Evolutionary conservation across 2,113 vertebrate species (phyloP).

Genomic region (Boleophthalmus pectinirostris): DNA sequence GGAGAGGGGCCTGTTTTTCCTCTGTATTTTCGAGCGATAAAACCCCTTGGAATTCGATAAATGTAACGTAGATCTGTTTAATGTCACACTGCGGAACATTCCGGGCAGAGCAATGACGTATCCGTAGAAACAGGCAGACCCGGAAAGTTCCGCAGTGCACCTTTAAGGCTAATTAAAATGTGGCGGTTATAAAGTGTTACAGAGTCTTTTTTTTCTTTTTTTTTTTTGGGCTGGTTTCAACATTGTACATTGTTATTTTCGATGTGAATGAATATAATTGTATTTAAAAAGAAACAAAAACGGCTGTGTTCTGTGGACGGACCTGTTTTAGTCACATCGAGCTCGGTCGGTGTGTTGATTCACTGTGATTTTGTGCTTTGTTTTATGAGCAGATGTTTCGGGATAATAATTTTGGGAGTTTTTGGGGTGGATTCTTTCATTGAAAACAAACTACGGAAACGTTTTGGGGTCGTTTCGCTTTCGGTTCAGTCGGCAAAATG

Average conservation of each 20-base stretch:
- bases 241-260: conserved; percentile 61
- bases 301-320: conserved; percentile 58
- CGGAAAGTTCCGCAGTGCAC: too few species aligned
- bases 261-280: conserved; percentile 64
- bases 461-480: conserved; percentile 54
- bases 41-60: too few species aligned
- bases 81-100: too few species aligned
- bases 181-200: too few species aligned
- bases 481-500: conserved; percentile 51
- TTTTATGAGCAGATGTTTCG: conserved; percentile 55
- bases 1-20: too few species aligned
- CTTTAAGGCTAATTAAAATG: too few species aligned
- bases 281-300: conserved; percentile 70
- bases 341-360: conserved; percentile 69
- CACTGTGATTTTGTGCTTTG: conserved; percentile 71
- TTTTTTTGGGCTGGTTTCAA: conserved; percentile 50
- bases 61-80: too few species aligned
- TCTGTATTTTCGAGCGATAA: too few species aligned
- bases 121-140: too few species aligned
- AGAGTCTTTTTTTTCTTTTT: neutral
- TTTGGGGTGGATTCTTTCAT: conserved; percentile 41
- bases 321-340: conserved; percentile 66
- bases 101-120: too few species aligned
- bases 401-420: conserved; percentile 52
- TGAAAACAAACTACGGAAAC: conserved; percentile 7